These are phyloP conservation scores for Melipona beecheii DNA, from an alignment of 2,888 invertebrate species.

Conservation along the genomic window DNA sequence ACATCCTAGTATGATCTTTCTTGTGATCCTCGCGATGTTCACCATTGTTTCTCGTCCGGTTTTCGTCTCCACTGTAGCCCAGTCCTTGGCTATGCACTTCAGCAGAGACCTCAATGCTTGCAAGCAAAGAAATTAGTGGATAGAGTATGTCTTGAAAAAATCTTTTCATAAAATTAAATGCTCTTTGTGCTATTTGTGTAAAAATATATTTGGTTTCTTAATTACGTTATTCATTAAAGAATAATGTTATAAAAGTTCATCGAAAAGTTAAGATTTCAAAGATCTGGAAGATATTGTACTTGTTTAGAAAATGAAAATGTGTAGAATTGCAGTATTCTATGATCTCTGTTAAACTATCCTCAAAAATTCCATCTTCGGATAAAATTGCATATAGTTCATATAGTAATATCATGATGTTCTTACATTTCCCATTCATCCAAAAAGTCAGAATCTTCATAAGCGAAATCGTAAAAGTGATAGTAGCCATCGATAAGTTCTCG, in stretches of 20 bases:
- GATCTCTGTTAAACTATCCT: no score
- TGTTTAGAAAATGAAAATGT: no score
- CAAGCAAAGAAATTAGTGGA: not conserved
- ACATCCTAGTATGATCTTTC: constrained; percentile 30
- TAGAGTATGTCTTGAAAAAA: not conserved
- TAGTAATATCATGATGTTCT: constrained; percentile 21
- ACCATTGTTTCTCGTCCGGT: constrained; percentile 33
- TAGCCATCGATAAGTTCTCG: constrained; percentile 68
- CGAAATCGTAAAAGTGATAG: constrained; percentile 49
- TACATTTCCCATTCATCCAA: constrained; percentile 57
- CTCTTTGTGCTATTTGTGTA: no score
- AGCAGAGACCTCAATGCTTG: constrained; percentile 52
- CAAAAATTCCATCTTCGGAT: no score
- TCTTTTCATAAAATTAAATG: constrained; percentile 1
- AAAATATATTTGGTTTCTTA: no score
- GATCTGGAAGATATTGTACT: no score
- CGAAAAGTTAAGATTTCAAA: no score
- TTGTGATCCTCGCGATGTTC: not conserved
- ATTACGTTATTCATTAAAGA: no score
- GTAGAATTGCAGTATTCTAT: no score
- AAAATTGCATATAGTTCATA: no score
- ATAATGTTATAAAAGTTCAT: no score
- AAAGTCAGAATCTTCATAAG: constrained; percentile 53
- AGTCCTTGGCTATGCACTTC: constrained; percentile 44
- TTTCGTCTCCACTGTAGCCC: constrained; percentile 6